Conservation (phyloP, 30 jellyfish, hydroid and myxozoan species). For the Pelagia noctiluca region DNA sequence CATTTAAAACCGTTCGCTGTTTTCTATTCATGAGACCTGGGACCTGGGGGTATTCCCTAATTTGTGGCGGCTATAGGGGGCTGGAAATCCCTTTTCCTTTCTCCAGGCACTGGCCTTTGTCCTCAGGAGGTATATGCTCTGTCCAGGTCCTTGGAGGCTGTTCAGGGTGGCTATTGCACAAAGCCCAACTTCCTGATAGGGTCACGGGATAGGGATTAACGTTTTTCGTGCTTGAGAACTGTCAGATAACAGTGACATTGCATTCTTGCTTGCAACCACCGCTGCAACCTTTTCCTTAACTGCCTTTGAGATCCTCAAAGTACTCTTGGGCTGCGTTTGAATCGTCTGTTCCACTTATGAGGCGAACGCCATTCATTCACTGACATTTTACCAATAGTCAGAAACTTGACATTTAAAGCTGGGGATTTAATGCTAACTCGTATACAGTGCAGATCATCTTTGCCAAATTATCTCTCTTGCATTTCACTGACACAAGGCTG, state of each 20-base stretch:
- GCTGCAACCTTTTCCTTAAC: slow-evolving; percentile 19
- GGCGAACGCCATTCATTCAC: slow-evolving; percentile 28
- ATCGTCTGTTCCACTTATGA: slow-evolving; percentile 11
- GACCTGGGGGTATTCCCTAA: no score
- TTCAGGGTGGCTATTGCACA: no score
- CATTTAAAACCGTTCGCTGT: no score
- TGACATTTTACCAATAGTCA: slow-evolving; percentile 8
- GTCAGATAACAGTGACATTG: not conserved
- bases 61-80: no score
- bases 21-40: no score
- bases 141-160: no score
- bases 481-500: slow-evolving; percentile 2
- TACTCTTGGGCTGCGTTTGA: slow-evolving; percentile 13
- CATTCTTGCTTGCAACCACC: not conserved
- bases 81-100: no score
- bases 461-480: not conserved
- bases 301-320: slow-evolving; percentile 1
- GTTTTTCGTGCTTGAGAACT: slow-evolving; percentile 18
- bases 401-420: not conserved
- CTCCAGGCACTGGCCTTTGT: no score
- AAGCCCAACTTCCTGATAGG: no score
- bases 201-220: no score
- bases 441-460: slow-evolving; percentile 36
- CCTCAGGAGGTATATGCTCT: no score
- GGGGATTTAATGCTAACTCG: slow-evolving; percentile 4